Evolutionary conservation across 2,888 invertebrate species (phyloP).

Genomic region (Athrips mouffetella): DNA sequence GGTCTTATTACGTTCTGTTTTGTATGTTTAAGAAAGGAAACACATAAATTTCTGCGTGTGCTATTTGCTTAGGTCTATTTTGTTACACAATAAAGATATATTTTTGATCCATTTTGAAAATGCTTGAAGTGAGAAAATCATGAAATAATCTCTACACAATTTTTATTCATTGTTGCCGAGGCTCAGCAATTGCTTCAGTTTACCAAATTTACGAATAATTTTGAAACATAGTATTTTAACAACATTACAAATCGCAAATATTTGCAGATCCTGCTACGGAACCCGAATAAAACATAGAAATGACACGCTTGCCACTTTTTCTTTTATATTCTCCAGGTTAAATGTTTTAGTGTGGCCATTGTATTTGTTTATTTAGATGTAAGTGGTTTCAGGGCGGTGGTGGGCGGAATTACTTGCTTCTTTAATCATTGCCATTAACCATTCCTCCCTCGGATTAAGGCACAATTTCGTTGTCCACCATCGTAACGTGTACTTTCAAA

Average conservation of each 20-base stretch:
- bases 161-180: too few species aligned
- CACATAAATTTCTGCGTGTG: too few species aligned
- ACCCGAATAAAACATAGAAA: neutral
- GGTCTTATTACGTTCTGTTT: neutral
- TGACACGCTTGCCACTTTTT: conserved; percentile 22
- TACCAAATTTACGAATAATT: too few species aligned
- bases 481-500: too few species aligned
- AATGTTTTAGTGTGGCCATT: conserved; percentile 60
- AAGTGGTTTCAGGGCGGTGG: conserved; percentile 27
- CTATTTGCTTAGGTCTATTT: too few species aligned
- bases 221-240: neutral
- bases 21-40: too few species aligned
- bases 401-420: conserved; percentile 39
- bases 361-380: conserved; percentile 57
- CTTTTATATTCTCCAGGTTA: conserved; percentile 55
- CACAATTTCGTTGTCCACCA: conserved; percentile 29
- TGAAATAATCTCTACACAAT: too few species aligned
- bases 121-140: too few species aligned
- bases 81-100: too few species aligned
- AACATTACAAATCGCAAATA: neutral
- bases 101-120: too few species aligned
- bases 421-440: conserved; percentile 34
- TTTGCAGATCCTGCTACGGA: neutral
- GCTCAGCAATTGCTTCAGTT: too few species aligned
- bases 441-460: conserved; percentile 18